phyloP scores from a whole-genome alignment of 2,888 invertebrate genomes.

The Mimumesa dahlbomi region DNA sequence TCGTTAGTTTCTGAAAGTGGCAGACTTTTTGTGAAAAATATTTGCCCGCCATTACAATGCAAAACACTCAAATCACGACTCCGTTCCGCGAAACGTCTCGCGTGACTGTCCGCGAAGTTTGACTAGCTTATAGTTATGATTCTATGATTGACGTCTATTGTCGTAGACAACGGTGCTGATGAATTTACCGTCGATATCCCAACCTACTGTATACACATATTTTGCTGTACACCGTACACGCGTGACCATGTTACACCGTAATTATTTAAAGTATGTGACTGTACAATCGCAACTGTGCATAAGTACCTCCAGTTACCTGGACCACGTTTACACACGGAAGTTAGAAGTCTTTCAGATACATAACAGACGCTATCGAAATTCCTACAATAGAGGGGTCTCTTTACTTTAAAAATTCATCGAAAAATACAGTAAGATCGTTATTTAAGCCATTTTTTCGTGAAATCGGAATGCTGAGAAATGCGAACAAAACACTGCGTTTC shows the following conservation, averaged over 20 bases:
- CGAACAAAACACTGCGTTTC: constrained; percentile 23
- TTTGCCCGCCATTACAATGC: no score
- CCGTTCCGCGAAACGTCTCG: background rate
- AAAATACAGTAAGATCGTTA: constrained; percentile 38
- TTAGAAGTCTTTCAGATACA: constrained; percentile 43
- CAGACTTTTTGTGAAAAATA: constrained; percentile 4
- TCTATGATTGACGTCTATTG: constrained; percentile 39
- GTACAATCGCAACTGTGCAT: constrained; percentile 38
- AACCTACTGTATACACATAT: background rate
- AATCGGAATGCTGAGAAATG: constrained; percentile 51
- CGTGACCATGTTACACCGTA: background rate
- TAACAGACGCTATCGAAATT: constrained; percentile 42
- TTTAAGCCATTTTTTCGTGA: constrained; percentile 11
- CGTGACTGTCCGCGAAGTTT: constrained; percentile 49
- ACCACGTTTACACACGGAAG: constrained; percentile 41
- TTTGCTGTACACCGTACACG: background rate
- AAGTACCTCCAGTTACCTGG: constrained; percentile 37
- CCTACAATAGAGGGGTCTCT: constrained; percentile 13
- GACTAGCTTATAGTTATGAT: constrained; percentile 62
- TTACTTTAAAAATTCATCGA: constrained; percentile 34
- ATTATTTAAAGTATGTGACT: constrained; percentile 8
- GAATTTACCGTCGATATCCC: background rate
- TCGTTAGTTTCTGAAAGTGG: no score
- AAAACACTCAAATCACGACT: constrained; percentile 18
- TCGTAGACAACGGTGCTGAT: constrained; percentile 21